phyloP scores from a whole-genome alignment of 2,888 invertebrate genomes.

The Cataglyphis albicans region DNA sequence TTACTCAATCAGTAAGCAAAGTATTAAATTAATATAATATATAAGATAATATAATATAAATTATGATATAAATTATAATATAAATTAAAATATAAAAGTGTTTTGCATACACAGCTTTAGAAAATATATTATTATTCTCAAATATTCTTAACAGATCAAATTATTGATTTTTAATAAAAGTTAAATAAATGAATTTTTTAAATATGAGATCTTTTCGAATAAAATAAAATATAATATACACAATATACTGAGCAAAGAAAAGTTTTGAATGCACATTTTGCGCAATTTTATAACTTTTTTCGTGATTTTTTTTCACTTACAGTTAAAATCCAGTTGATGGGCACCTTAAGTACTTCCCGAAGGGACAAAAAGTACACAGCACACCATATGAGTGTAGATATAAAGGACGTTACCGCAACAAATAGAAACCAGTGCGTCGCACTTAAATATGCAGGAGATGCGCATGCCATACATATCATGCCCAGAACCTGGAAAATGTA shows the following conservation, averaged over 20 bases:
- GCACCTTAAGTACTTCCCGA: constrained; percentile 92
- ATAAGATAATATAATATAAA: no score
- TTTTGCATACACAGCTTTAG: not conserved
- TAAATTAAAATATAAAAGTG: no score
- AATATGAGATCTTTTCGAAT: not conserved
- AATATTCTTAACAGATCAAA: not conserved
- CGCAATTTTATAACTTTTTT: not conserved
- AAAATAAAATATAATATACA: not conserved
- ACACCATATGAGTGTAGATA: constrained; percentile 93
- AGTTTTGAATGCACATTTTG: not conserved
- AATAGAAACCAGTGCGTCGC: constrained; percentile 94
- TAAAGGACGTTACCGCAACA: constrained; percentile 93
- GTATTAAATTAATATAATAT: no score
- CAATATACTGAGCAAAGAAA: no score
- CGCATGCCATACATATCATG: constrained; percentile 94
- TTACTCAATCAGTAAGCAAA: no score
- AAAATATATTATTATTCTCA: not conserved
- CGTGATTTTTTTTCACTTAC: constrained; percentile 87
- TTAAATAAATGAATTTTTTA: not conserved
- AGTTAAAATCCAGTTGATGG: constrained; percentile 94
- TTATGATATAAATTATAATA: no score
- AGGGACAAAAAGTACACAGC: constrained; percentile 93
- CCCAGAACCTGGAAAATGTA: constrained; percentile 91
- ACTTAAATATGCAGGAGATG: constrained; percentile 89
- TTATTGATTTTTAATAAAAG: not conserved